Evolutionary conservation across 2,797 vertebrate genomes (phyloP), one percentile per base, ranked within the genome.

Genomic region (Bovichtus diacanthus): DNA sequence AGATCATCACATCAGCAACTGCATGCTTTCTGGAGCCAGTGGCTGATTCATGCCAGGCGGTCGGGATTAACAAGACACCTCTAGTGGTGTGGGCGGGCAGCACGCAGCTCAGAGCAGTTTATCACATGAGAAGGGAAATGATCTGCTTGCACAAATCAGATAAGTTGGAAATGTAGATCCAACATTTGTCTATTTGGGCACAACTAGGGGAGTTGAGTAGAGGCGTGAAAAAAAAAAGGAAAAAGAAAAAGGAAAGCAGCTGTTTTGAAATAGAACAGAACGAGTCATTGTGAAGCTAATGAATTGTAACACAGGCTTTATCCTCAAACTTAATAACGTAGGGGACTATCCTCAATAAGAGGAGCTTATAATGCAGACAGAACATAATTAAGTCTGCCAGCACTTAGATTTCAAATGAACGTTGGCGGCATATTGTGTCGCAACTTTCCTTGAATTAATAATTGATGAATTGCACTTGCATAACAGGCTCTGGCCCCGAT

Each of bases 1-100:
- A 80, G 78, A 86, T 90, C 84, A 81, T 64, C 82, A 79, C 78
- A 68, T 81, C 62, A 81, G 55, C 67, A 11, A 46, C 53, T 4
- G 44, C 70, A 66, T 87, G 69, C 72, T 86, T 74, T 41, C 36
- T 78, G 72, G 73, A 73, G 74, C 43, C 79, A 77, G 72, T 18
- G 76, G 76, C 56, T 65, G 76, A 80, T 84, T 88, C 77, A 76
- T 87, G 75, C 59, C 82, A 72, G 59, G 43, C 27, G 34, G 62
- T 9, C 83, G 76, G 78, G 73, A 87, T 68, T 56, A 81, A 83
- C 73, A 43, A 63, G 63, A 79, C 75, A 77, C 74, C 56, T 81
- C 71, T 51, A 66, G 87, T 56, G 67, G 69, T 70, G 47, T 43
- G 23, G 49, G 7, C 27, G 55, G 16, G 66, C 65, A 55, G 58